Percentiles rank a stretch among this genome's conserved stretches.
Evolutionary conservation across 2,888 invertebrate species (phyloP).

Genomic region (Rotaria sp.): DNA sequence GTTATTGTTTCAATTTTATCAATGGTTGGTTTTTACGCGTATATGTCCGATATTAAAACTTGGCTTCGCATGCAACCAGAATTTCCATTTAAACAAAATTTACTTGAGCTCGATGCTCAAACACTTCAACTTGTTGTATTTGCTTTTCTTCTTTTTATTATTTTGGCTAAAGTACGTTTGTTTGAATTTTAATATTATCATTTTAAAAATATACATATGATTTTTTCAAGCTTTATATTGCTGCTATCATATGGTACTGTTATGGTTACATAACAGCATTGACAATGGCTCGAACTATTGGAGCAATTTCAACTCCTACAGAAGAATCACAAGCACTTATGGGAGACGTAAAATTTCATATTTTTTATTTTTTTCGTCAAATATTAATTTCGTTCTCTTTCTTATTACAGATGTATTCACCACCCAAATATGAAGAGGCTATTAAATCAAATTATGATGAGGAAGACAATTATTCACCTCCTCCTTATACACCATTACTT

Average conservation of each 20-base stretch:
- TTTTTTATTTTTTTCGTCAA: not conserved
- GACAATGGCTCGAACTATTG: constrained; percentile 8
- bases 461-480: not conserved
- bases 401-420: constrained; percentile 28
- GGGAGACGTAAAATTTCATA: not conserved
- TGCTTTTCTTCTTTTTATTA: constrained; percentile 26
- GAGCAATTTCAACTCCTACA: not conserved
- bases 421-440: constrained; percentile 39
- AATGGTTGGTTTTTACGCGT: constrained; percentile 37
- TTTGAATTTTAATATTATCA: not conserved
- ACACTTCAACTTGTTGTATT: constrained; percentile 35
- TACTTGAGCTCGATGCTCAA: constrained; percentile 33
- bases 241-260: constrained; percentile 35
- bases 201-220: not conserved
- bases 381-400: not conserved
- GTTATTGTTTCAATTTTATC: constrained; percentile 32
- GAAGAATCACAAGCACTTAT: not conserved
- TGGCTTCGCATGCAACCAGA: constrained; percentile 35
- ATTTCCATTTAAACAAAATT: constrained; percentile 30
- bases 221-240: constrained; percentile 9
- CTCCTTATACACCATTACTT: not conserved
- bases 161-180: constrained; percentile 11
- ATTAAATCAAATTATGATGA: not conserved
- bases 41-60: constrained; percentile 24
- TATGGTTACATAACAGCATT: constrained; percentile 35